Conservation (phyloP, 1,140 invertebrate species). For the Mizuhopecten yessoensis region DNA sequence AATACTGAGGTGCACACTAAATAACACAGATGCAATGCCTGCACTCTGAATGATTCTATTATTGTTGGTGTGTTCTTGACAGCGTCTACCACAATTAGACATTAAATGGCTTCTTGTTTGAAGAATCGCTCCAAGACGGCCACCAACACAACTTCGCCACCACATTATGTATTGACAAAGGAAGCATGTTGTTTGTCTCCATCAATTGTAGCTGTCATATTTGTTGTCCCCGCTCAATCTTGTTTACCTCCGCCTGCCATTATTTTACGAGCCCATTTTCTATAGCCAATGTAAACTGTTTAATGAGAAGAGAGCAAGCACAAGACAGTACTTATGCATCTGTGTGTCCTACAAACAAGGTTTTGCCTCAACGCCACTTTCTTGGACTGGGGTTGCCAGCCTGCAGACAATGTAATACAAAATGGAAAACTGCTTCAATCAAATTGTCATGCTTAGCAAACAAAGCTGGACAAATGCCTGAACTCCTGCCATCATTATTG, state of each 20-base stretch:
- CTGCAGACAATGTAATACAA: constrained; percentile 1
- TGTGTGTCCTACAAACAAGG: neutral
- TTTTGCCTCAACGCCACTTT: neutral
- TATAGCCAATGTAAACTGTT: neutral
- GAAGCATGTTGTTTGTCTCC: neutral
- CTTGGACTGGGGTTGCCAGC: neutral
- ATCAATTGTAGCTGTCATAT: neutral
- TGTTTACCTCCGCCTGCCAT: neutral
- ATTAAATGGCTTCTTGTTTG: neutral
- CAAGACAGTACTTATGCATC: neutral
- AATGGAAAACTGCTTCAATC: constrained; percentile 9
- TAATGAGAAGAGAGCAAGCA: too few species aligned
- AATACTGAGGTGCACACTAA: neutral
- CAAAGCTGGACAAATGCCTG: constrained; percentile 7
- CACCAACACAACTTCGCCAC: neutral
- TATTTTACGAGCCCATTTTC: neutral
- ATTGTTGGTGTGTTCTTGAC: neutral
- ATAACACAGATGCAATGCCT: neutral
- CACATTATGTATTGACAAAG: neutral
- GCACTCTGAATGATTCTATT: neutral
- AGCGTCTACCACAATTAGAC: neutral
- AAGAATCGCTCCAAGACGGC: neutral
- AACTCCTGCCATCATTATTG: neutral
- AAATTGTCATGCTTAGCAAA: constrained; percentile 35
- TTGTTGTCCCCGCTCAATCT: constrained; percentile 17